Base-by-base conservation (phyloP, 2,113 vertebrate species). In the Cisticola juncidis region DNA sequence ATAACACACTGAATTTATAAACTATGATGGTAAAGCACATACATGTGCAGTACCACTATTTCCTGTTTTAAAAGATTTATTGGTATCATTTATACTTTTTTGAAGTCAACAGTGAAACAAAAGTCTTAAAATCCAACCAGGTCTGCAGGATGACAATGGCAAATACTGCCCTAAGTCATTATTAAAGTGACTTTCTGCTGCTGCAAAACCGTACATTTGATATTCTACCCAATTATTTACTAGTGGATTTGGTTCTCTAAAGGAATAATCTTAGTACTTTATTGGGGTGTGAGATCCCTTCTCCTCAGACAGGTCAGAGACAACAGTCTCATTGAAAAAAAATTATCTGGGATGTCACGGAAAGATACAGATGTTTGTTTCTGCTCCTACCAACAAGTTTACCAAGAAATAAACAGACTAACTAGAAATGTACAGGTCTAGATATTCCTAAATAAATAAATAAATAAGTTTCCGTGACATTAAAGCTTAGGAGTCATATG, bases 121-220 rank as follows among this genome's bases (percentile, higher is more conserved):
- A 68, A 68, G 56, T 54, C n/a, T 53, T 53, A 69, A 38, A 78
- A 28, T 4, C 18, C n/a, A 89, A 66, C 17, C 35, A 9, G 2
- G 31, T 21, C 53, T 54, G 42, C 24, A 21, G 17, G 57, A n/a
- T 12, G 11, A 57, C 26, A 24, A 42, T 0, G 0, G 28, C 33
- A 70, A 74, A 25, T 72, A 44, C 1, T 77, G 35, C 56, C 65
- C 29, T 26, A 64, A 82, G 31, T 60, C 38, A 18, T 20, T 51
- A 77, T 8, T 44, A 44, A 73, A 83, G 56, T 16, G 0, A 74
- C 23, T 71, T 5, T 11, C 12, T 22, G 35, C 25, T 66, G 54
- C 66, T 54, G 45, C 47, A 33, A 48, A 62, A 54, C 28, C 11
- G n/a, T 9, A 36, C 15, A 10, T 40, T 40, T 62, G 29, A 25